Evolutionary conservation across 1,140 invertebrate species (phyloP), one percentile per base, ranked within the genome.

Genomic region (Eupristina koningsbergeri): DNA sequence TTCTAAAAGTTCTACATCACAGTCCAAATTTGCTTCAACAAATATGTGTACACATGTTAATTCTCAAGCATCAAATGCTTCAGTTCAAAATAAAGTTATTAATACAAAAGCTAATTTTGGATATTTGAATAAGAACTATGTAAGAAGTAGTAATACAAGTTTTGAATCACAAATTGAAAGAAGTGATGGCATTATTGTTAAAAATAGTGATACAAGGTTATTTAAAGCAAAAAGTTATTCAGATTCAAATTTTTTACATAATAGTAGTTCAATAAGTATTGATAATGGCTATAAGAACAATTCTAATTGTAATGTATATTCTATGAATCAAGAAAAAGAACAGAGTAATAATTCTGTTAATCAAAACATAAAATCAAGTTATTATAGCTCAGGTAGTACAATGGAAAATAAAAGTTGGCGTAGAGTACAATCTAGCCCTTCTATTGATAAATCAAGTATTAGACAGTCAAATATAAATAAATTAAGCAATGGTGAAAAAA

Each of bases 151-250:
- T 64, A 53, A 84, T 39, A 80, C 79, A 61, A 45, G 79, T 17
- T 76, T 63, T 50, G 13, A 31, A 26, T 76, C 71, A 13, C 53
- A 84, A 81, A 73, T 17, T 26, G 77, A 80, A 80, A 39, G 11
- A n/a, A 84, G 8, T 45, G 39, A 79, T 58, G 41, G 2, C 39
- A 41, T 2, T 61, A 61, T 34, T 41, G 9, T 17, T 41, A 58
- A 73, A 22, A 64, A 34, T 78, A 58, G 53, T 22, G 74, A 85
- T 29, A 31, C 39, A 34, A 87, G 45, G 63, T 67, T 85, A 36
- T 79, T 85, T n/a, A 85, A 85, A 67, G 9, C 84, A 36, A 85
- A 85, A 79, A 85, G 84, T n/a, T 79, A 64, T 79, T 82, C 84
- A 26, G 80, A 82, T 45, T 81, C 84, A n/a, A 81, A 81, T 85